These are phyloP conservation scores for Hermetia illucens DNA, from an alignment of 1,140 invertebrate species.

Conservation along the genomic window DNA sequence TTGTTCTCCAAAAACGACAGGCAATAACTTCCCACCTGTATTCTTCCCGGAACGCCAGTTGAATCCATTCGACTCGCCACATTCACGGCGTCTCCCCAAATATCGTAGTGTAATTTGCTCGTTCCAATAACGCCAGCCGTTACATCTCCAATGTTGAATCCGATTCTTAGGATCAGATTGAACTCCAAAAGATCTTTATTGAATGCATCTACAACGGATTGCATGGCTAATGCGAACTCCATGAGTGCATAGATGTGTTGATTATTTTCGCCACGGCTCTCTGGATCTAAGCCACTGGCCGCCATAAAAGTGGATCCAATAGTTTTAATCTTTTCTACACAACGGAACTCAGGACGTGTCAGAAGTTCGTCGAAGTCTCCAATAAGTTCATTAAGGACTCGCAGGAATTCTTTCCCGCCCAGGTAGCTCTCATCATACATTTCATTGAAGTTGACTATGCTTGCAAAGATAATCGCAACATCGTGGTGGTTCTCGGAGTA, in stretches of 20 bases:
- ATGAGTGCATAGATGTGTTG: conserved; percentile 74
- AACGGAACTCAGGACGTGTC: conserved; percentile 62
- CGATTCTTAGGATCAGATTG: conserved; percentile 80
- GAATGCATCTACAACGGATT: conserved; percentile 72
- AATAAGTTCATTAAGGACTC: conserved; percentile 88
- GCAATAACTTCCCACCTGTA: conserved; percentile 71
- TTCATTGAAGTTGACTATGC: conserved; percentile 91
- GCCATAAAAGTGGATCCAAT: conserved; percentile 97
- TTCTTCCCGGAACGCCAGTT: conserved; percentile 68
- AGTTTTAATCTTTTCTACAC: conserved; percentile 96
- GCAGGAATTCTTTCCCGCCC: conserved; percentile 79
- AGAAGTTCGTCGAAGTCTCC: conserved; percentile 91
- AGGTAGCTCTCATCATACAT: conserved; percentile 93
- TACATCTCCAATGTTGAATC: conserved; percentile 75
- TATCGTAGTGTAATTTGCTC: conserved; percentile 91
- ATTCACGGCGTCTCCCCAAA: conserved; percentile 98
- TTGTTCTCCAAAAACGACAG: conserved; percentile 44
- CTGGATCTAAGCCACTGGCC: conserved; percentile 80
- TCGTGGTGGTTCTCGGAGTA: conserved; percentile 92
- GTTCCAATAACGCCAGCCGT: conserved; percentile 94
- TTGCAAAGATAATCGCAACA: conserved; percentile 88
- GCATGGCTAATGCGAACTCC: conserved; percentile 79
- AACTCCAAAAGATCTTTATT: conserved; percentile 80
- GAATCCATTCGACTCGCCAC: conserved; percentile 94
- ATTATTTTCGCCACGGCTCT: conserved; percentile 47